Evolutionary conservation across 2,888 invertebrate species (phyloP), one percentile per base, ranked within the genome.

Genomic region (Caenorhabditis japonica): DNA sequence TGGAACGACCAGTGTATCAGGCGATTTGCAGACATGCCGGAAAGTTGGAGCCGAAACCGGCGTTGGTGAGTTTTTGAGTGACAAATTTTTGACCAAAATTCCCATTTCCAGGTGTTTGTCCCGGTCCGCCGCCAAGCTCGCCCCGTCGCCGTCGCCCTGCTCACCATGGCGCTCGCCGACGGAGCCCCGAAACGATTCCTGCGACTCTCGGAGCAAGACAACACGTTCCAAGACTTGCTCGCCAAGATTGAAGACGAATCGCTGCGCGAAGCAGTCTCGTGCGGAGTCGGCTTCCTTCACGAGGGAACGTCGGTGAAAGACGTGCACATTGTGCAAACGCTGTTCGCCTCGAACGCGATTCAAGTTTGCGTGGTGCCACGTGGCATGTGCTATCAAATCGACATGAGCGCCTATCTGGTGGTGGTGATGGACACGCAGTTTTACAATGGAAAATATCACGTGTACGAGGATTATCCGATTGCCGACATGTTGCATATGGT

Each of bases 401-500:
- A 78, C 43, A 93, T 97, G 60, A 92, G 92, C 59, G 93, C 95
- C 0, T 94, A 97, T 89, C 91, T 97, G n/a, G 95, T 94, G 27
- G 92, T 99, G 49, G 92, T 99, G 39, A 96, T 97, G 92, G 99
- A 99, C 87, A 96, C 97, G 0, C 95, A 97, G 88, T 92, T 91
- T 88, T 94, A 94, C 88, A 93, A 94, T 88, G 94, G 94, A 64
- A 93, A 93, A 83, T 89, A 90, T 39, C 90, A 91, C 81, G 88
- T 89, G 0, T 97, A 99, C 89, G 97, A 97, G 89, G 99, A 99
- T 89, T 99, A 97, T 89, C 95, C 97, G 0, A 92, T 97, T 30
- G 95, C 94, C 0, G 97, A 97, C 87, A 94, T 99, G 0, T 90
- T 99, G 21, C 97, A 99, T 59, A 99, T 99, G 97, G 92, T 97